Percentiles rank a stretch among this genome's conserved stretches.
Evolutionary conservation across 2,888 invertebrate species (phyloP).

Genomic region (Malthinus flaveolus): DNA sequence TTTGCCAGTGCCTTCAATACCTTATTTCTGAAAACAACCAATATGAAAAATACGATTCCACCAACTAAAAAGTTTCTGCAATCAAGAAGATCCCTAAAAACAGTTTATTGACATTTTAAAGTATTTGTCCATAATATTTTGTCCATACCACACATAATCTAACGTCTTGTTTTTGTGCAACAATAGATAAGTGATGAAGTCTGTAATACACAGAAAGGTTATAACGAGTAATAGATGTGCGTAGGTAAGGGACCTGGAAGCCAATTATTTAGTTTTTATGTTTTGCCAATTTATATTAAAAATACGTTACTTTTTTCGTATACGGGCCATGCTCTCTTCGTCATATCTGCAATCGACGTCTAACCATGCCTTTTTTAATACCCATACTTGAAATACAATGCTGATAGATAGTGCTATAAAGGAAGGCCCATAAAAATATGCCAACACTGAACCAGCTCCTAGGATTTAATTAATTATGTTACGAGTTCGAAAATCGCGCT

Average conservation of each 20-base stretch:
- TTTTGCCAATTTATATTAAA: neutral
- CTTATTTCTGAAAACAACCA: constrained; percentile 55
- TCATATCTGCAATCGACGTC: constrained; percentile 56
- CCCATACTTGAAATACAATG: constrained; percentile 61
- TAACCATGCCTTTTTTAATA: constrained; percentile 61
- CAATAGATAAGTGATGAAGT: constrained; percentile 7
- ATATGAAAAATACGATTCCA: constrained; percentile 52
- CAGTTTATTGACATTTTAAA: neutral
- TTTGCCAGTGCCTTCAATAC: constrained; percentile 53
- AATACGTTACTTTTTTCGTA: constrained; percentile 13
- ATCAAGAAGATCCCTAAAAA: constrained; percentile 50
- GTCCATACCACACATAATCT: constrained; percentile 6
- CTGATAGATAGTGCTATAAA: constrained; percentile 61
- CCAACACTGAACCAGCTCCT: constrained; percentile 57
- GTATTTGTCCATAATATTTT: neutral
- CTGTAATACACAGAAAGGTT: constrained; percentile 13
- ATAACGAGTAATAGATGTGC: constrained; percentile 15
- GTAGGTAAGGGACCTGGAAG: neutral
- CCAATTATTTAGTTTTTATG: neutral
- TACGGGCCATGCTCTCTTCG: neutral
- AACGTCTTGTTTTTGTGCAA: neutral
- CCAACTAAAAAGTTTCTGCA: constrained; percentile 54
- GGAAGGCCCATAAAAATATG: constrained; percentile 71
- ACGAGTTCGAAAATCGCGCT: neutral
- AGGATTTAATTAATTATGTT: neutral